Percentiles rank a stretch among this genome's conserved stretches.
Evolutionary conservation across 2,113 vertebrate species (phyloP).

Genomic region (Sula dactylatra): DNA sequence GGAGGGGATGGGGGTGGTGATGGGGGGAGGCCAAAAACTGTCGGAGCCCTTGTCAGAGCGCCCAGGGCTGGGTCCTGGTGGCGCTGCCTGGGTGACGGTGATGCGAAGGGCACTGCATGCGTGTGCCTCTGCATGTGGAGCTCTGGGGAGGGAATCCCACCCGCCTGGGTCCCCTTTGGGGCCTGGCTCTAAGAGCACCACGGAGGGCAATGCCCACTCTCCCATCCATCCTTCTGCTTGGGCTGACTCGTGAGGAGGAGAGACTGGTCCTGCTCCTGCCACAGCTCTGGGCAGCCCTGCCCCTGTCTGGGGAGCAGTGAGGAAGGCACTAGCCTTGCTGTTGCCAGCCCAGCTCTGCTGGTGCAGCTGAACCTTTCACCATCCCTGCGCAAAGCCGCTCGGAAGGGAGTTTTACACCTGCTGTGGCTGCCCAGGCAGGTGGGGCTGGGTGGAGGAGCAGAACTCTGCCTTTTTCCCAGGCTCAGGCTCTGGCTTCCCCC

Average conservation of each 20-base stretch:
- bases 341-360: neutral
- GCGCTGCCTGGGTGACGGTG: neutral
- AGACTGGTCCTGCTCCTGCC: neutral
- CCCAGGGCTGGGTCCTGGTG: slow-evolving; percentile 48
- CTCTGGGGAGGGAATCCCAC: neutral
- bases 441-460: neutral
- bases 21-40: neutral
- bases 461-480: slow-evolving; percentile 20
- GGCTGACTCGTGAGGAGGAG: neutral
- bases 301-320: neutral
- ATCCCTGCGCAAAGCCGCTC: accelerated
- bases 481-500: neutral
- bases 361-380: neutral
- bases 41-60: neutral
- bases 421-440: neutral
- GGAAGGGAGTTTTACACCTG: neutral
- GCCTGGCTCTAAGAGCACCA: accelerated
- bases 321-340: neutral
- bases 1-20: neutral
- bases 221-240: neutral
- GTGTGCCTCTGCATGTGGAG: slow-evolving; percentile 40
- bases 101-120: neutral
- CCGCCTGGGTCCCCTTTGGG: accelerated
- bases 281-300: neutral
- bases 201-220: neutral